Evolutionary conservation across 2,113 vertebrate genomes (phyloP), one percentile per base, ranked within the genome.

Genomic region (Otolemur garnettii): DNA sequence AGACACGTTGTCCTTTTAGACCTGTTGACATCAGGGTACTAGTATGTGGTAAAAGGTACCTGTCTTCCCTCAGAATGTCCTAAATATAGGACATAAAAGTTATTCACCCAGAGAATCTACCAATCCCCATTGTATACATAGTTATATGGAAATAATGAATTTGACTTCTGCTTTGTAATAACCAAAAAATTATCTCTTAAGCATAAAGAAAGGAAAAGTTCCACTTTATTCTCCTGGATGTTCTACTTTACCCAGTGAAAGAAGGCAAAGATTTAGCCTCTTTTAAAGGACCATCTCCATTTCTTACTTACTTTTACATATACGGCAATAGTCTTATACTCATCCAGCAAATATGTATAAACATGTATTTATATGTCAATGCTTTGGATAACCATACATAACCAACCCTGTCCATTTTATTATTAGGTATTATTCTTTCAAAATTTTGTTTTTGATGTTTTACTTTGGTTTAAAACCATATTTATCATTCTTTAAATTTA

Each of bases 271-370:
- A 78, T 12, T 77, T 74, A 22, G 17, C 38, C 92, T 79, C 57
- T 21, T 78, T n/a, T 69, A 91, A 91, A 90, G 8, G 26, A 45
- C 10, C 60, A 35, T 88, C 4, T 28, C 68, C 45, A 60, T 74
- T 78, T 95, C 75, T 90, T 55, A 50, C 26, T 87, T 82, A 64
- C 19, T 79, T 57, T 42, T 90, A 18, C 13, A 18, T 33, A 33
- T 1, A 4, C 35, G 14, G 38, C 55, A 5, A 87, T 14, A 62
- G 19, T 80, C 77, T 7, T n/a, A 30, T 12, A 21, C 8, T 68
- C 59, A 69, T 10, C 82, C 62, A 82, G 69, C 71, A 91, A 62
- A 66, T 83, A 75, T 45, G 75, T 95, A 62, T 26, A 92, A 94
- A 33, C 10, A 35, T 22, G 7, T n/a, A 35, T 75, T 80, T 77